A percentile compares a stretch with the other conserved stretches of the same genome.
phyloP scores from a whole-genome alignment of 2,113 vertebrate species.

The Meles meles region DNA sequence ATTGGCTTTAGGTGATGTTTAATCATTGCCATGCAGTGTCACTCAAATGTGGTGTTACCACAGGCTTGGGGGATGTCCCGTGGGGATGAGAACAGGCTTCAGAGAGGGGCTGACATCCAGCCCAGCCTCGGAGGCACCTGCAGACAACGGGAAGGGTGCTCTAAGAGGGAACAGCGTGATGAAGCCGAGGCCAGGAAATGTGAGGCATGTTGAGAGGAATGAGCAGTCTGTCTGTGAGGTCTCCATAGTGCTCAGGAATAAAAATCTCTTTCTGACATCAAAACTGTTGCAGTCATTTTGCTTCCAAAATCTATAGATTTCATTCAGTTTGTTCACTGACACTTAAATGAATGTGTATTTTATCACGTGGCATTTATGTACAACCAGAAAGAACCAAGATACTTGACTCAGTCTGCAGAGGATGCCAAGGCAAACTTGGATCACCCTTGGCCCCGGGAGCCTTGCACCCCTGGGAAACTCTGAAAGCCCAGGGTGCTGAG shows the following conservation, averaged over 20 bases:
- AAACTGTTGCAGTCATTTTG: neutral
- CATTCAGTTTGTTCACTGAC: neutral
- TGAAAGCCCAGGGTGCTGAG: neutral
- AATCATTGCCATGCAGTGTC: neutral
- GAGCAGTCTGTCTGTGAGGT: neutral
- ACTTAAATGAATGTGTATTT: neutral
- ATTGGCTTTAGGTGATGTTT: neutral
- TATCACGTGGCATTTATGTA: neutral
- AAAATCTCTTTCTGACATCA: neutral
- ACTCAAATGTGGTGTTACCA: neutral
- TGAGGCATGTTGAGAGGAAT: neutral
- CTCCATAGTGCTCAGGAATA: neutral
- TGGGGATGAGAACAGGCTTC: neutral
- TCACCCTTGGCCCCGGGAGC: neutral
- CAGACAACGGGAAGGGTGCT: neutral
- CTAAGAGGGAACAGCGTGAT: neutral
- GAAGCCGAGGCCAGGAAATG: neutral
- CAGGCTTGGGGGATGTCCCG: neutral
- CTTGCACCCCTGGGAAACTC: neutral
- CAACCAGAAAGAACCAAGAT: neutral
- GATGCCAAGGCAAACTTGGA: neutral
- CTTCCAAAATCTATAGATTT: neutral
- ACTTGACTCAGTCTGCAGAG: neutral
- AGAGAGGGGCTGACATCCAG: neutral
- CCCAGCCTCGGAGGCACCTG: neutral